These are phyloP conservation scores for Channa striata DNA, from an alignment of 2,797 vertebrate species.

Conservation along the genomic window DNA sequence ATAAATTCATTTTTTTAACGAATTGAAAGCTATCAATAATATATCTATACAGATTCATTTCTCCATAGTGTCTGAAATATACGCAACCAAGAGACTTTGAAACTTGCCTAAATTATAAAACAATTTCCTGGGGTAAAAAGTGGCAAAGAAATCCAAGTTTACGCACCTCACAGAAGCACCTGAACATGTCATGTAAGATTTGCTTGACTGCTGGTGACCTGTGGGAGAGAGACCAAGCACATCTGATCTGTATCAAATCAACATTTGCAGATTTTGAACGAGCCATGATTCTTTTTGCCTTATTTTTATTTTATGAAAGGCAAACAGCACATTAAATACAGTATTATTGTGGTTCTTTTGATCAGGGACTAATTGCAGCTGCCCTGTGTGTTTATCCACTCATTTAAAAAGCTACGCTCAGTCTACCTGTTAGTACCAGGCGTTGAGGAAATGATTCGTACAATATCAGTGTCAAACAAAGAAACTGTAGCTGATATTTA, in stretches of 20 bases:
- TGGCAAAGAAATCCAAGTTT: background rate
- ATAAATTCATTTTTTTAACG: background rate
- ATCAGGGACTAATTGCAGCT: slow-evolving; percentile 24
- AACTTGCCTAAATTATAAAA: too few relatives aligned
- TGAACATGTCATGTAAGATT: too few relatives aligned
- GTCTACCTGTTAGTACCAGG: slow-evolving; percentile 19
- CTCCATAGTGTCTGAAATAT: too few relatives aligned
- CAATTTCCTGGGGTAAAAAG: too few relatives aligned
- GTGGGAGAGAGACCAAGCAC: slow-evolving; percentile 1
- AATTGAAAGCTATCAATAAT: too few relatives aligned
- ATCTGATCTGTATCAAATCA: background rate
- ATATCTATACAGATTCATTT: too few relatives aligned
- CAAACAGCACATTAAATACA: too few relatives aligned
- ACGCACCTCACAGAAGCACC: background rate
- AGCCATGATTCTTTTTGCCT: slow-evolving; percentile 7
- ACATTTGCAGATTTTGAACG: too few relatives aligned
- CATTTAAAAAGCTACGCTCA: slow-evolving; percentile 20
- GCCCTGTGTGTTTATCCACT: slow-evolving; percentile 21
- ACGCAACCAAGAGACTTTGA: too few relatives aligned
- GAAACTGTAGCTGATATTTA: slow-evolving; percentile 67
- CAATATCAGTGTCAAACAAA: slow-evolving; percentile 59
- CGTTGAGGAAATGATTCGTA: slow-evolving; percentile 36
- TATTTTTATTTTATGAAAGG: slow-evolving; percentile 13
- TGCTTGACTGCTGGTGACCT: too few relatives aligned
- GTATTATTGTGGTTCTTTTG: background rate